Evolutionary conservation across 2,113 vertebrate species (phyloP).

Genomic region (Pungitius pungitius): DNA sequence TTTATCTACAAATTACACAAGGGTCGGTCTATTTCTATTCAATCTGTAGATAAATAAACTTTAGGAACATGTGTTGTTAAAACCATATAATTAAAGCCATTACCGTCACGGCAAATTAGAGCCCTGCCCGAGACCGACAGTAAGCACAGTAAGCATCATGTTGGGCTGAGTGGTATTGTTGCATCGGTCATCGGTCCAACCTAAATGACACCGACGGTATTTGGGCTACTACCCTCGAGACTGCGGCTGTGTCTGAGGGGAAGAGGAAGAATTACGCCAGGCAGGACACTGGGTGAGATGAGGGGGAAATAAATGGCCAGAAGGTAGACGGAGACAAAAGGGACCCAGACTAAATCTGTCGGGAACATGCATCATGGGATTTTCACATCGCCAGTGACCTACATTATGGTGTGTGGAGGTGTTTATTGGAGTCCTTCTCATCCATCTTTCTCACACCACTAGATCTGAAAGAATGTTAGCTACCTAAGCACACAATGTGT

Average conservation of each 20-base stretch:
- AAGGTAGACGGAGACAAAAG: not conserved
- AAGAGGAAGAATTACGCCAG: not conserved
- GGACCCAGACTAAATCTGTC: not conserved
- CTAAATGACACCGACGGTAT: not conserved
- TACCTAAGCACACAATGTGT: not conserved
- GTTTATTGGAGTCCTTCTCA: not conserved
- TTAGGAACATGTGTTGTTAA: not conserved
- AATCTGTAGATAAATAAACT: not conserved
- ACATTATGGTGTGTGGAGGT: not conserved
- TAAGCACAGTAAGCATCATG: not conserved
- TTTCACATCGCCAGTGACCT: not conserved
- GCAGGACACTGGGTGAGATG: not conserved
- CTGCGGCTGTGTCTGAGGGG: slow-evolving; percentile 1
- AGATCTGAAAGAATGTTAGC: not conserved
- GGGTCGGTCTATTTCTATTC: not conserved
- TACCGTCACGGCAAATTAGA: not conserved
- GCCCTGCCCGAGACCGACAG: not conserved
- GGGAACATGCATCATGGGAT: slow-evolving; percentile 19
- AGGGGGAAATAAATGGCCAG: not conserved
- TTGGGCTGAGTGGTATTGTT: not conserved
- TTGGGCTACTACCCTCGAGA: not conserved
- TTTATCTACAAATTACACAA: slow-evolving; percentile 33
- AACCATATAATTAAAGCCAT: not conserved
- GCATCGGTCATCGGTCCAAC: not conserved
- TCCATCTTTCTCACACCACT: not conserved